Evolutionary conservation across 2,888 invertebrate genomes (phyloP), one percentile per base, ranked within the genome.

Genomic region (Eumerus sabulonum): DNA sequence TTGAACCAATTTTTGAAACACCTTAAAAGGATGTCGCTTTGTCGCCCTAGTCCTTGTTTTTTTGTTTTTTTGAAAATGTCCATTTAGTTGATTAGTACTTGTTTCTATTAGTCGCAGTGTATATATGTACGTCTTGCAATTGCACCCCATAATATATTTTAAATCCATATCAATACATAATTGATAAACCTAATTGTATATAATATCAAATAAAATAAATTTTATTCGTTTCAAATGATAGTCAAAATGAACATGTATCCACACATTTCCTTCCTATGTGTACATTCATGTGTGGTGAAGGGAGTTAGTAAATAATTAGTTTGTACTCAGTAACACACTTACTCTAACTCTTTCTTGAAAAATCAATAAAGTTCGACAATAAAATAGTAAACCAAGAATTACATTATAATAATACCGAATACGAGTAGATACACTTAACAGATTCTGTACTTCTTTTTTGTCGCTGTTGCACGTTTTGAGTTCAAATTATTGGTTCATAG

Each of bases 361-460:
- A 68, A 63, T 73, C 79, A 74, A 79, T 74, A 74, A 79, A 79
- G 73, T 73, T 79, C 70, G 79, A 79, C 79, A 79, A 79, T 79
- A 79, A 79, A 79, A 74, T 79, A 79, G 74, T 56, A 62, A 71
- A 76, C 35, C 48, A 59, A 68, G 42, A 71, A 57, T 4, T 27
- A 57, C 48, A 62, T 11, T 47, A 51, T 17, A 62, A 62, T 48
- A 51, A 63, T 44, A 48, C 66, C 56, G 50, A 50, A 51, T 66
- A 70, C 56, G 36, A 59, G 48, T 70, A 56, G 62, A 60, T 57
- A 67, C 45, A 67, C 45, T 36, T 64, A 54, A 51, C 42, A 27
- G 7, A 7, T 7, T n/a, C n/a, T n/a, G n/a, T n/a, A n/a, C n/a
- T n/a, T n/a, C n/a, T n/a, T n/a, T 17, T 51, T 40, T 54, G 53